phyloP scores from a whole-genome alignment of 2,797 vertebrate genomes.

The Vireo griseus region DNA sequence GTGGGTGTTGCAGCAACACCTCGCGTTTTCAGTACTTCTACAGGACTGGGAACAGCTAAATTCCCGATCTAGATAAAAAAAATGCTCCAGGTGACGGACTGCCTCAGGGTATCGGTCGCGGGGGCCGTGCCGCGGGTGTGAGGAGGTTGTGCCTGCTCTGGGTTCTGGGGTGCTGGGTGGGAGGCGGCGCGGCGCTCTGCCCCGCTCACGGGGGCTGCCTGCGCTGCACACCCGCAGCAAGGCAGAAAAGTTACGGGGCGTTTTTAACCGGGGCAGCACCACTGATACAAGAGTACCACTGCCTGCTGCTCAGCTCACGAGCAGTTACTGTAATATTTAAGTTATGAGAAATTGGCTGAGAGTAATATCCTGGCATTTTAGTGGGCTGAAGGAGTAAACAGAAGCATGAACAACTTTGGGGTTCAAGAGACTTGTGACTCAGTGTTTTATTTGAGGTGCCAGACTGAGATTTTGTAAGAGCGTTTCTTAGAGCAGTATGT shows the following conservation, averaged over 20 bases:
- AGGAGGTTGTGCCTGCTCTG: not conserved
- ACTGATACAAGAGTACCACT: not conserved
- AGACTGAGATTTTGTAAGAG: not conserved
- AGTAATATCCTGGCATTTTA: not conserved
- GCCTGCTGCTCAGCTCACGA: not conserved
- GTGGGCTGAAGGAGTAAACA: not conserved
- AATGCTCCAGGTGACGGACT: not conserved
- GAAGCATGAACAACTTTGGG: not conserved
- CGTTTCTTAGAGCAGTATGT: not conserved
- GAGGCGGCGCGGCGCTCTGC: not conserved
- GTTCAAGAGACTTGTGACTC: not conserved
- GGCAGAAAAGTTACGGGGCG: not conserved
- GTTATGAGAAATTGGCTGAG: not conserved
- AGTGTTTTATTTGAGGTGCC: constrained; percentile 12
- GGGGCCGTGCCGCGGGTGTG: not conserved
- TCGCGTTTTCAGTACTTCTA: not conserved
- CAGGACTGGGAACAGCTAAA: not conserved
- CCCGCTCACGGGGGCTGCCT: not conserved
- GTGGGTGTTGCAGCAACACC: not conserved
- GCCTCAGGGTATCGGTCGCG: not conserved
- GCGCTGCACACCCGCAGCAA: not conserved
- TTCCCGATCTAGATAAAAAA: not conserved
- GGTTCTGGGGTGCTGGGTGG: not conserved
- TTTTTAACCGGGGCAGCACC: constrained; percentile 25
- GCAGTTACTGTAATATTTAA: not conserved